Conservation (phyloP, 2,797 vertebrate genomes). For the Myotis myotis region DNA sequence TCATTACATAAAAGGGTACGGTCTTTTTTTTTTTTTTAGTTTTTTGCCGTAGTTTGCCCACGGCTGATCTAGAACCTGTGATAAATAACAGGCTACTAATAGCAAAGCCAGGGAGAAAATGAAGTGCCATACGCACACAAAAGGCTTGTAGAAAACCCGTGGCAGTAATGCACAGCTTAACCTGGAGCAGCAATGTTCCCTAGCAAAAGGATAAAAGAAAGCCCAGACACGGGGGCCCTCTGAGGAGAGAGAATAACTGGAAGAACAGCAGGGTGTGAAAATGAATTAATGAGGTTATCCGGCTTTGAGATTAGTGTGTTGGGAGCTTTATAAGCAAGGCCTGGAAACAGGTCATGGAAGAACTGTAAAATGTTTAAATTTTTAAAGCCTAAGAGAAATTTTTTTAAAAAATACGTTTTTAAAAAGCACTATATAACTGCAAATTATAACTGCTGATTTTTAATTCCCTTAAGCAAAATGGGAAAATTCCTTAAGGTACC, state of each 20-base stretch:
- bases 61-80: background rate
- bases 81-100: background rate
- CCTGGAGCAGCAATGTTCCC: slow-evolving; percentile 5
- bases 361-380: slow-evolving; percentile 22
- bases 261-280: slow-evolving; percentile 24
- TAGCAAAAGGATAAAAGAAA: slow-evolving; percentile 12
- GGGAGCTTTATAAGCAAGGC: background rate
- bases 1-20: no score
- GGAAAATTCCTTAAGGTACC: slow-evolving; percentile 45
- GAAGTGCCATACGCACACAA: background rate
- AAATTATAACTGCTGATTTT: slow-evolving; percentile 51
- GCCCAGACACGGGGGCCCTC: background rate
- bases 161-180: background rate
- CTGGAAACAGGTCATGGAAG: slow-evolving; percentile 3
- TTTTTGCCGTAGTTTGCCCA: no score
- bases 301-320: background rate
- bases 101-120: slow-evolving; percentile 28
- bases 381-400: slow-evolving; percentile 19
- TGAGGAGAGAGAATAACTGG: background rate
- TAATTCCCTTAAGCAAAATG: slow-evolving; percentile 48
- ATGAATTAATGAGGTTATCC: slow-evolving; percentile 46
- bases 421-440: slow-evolving; percentile 16
- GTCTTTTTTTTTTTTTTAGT: no score
- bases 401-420: slow-evolving; percentile 48
- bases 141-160: background rate